Evolutionary conservation across 2,797 vertebrate genomes (phyloP).

Genomic region (Simalia tracyae): DNA sequence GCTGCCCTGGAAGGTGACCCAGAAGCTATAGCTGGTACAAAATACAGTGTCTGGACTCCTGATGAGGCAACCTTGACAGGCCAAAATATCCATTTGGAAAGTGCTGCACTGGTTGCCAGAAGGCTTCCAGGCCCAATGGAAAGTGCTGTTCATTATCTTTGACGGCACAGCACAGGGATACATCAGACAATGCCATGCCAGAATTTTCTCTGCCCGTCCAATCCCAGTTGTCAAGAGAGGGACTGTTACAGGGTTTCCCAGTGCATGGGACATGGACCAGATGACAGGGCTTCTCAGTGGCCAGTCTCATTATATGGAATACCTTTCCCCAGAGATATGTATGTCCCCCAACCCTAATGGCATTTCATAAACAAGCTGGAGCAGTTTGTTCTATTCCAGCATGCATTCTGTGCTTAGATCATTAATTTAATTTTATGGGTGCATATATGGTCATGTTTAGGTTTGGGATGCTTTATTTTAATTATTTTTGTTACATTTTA

Average conservation of each 20-base stretch:
- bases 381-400: neutral
- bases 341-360: neutral
- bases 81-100: neutral
- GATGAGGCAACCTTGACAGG: neutral
- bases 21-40: neutral
- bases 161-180: neutral
- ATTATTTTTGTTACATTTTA: neutral
- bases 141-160: neutral
- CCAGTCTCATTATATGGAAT: neutral
- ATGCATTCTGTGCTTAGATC: neutral
- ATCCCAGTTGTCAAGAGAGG: neutral
- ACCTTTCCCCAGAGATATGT: neutral
- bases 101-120: neutral
- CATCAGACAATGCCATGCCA: neutral
- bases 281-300: neutral
- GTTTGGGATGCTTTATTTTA: neutral
- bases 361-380: neutral
- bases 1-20: neutral
- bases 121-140: neutral
- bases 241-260: neutral
- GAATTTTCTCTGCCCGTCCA: neutral
- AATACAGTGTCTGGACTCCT: neutral
- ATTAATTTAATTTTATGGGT: neutral
- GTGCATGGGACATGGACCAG: neutral
- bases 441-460: neutral